Conservation (phyloP, 2,113 vertebrate genomes). For the Notarius quadriscutis region DNA sequence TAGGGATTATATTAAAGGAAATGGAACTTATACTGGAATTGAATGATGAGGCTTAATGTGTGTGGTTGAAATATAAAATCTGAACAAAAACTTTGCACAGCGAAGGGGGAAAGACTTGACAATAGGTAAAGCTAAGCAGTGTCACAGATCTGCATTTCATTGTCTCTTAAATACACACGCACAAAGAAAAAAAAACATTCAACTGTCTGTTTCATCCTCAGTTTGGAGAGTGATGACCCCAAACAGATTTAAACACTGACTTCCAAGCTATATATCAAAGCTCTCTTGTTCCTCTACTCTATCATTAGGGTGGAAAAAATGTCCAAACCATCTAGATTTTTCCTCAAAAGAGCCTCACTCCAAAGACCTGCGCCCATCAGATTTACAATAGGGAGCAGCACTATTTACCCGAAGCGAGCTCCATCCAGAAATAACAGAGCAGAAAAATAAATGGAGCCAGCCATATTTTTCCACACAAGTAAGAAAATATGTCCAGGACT, state of each 20-base stretch:
- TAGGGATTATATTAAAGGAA: constrained; percentile 49
- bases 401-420: constrained; percentile 72
- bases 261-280: constrained; percentile 77
- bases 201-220: constrained; percentile 20
- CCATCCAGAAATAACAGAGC: constrained; percentile 79
- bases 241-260: constrained; percentile 78
- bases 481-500: constrained; percentile 75
- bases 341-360: constrained; percentile 76
- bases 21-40: constrained; percentile 46
- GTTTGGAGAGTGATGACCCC: constrained; percentile 69
- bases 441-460: constrained; percentile 79
- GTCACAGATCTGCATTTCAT: constrained; percentile 32
- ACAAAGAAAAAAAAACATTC: constrained; percentile 15
- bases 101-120: background rate
- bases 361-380: constrained; percentile 76
- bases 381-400: constrained; percentile 76
- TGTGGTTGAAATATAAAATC: constrained; percentile 29
- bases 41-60: constrained; percentile 34
- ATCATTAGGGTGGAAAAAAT: constrained; percentile 75
- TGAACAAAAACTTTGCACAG: background rate
- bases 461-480: constrained; percentile 78
- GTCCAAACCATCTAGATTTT: constrained; percentile 76
- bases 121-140: background rate
- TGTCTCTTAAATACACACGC: constrained; percentile 36
- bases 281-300: constrained; percentile 72